Percentiles rank a stretch among this genome's conserved stretches.
phyloP scores from a whole-genome alignment of 2,113 vertebrate genomes.

The Chelonoidis abingdonii region DNA sequence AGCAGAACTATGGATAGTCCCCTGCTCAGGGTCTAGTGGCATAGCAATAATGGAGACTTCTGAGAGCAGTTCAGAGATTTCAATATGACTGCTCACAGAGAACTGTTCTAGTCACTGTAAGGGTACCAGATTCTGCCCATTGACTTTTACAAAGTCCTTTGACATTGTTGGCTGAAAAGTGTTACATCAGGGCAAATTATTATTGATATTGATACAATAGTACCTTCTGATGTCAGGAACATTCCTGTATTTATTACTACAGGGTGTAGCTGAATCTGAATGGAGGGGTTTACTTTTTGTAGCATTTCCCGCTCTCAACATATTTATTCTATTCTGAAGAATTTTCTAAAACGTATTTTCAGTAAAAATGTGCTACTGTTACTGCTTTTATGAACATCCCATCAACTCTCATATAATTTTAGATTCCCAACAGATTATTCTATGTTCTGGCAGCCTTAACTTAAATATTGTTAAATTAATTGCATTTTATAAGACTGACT shows the following conservation, averaged over 20 bases:
- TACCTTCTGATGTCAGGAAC: accelerated
- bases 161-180: background rate
- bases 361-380: background rate
- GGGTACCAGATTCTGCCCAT: background rate
- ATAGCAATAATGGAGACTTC: background rate
- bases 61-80: background rate
- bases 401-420: constrained; percentile 34
- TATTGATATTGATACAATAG: background rate
- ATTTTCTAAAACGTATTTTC: background rate
- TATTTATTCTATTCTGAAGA: background rate
- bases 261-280: background rate
- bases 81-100: background rate
- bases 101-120: background rate
- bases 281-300: background rate
- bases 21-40: background rate
- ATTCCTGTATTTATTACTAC: background rate
- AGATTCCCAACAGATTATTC: constrained; percentile 16
- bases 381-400: background rate
- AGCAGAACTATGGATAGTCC: background rate
- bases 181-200: background rate
- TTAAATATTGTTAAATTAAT: background rate
- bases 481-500: background rate
- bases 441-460: constrained; percentile 35
- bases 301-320: background rate
- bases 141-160: background rate